Evolutionary conservation across 2,888 invertebrate genomes (phyloP).

Genomic region (Euzophera pinguis): DNA sequence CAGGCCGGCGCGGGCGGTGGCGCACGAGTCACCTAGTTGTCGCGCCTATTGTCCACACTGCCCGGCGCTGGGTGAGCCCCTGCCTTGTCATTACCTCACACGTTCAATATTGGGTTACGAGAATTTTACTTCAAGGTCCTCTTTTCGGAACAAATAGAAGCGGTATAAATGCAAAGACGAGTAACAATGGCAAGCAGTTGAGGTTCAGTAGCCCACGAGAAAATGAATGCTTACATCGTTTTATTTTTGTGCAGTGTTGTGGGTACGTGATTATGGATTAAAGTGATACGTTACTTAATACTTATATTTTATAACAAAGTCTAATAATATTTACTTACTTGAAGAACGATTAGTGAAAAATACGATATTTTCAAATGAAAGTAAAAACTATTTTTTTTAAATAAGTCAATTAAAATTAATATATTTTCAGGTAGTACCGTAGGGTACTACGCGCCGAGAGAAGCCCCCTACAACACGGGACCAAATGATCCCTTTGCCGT

Average conservation of each 20-base stretch:
- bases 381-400: no score
- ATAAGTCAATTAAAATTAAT: not conserved
- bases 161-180: constrained; percentile 74
- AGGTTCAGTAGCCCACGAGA: constrained; percentile 53
- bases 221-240: constrained; percentile 63
- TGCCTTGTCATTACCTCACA: constrained; percentile 70
- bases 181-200: constrained; percentile 67
- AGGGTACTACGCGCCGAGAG: constrained; percentile 58
- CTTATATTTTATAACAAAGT: not conserved
- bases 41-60: constrained; percentile 73
- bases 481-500: constrained; percentile 55
- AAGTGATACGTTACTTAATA: not conserved
- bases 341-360: no score
- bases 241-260: constrained; percentile 60
- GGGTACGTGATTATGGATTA: constrained; percentile 57
- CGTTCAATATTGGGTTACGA: constrained; percentile 79
- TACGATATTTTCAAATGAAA: no score
- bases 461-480: constrained; percentile 55
- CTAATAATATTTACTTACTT: no score
- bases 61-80: constrained; percentile 69
- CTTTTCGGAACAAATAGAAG: constrained; percentile 74
- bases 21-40: constrained; percentile 76
- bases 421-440: constrained; percentile 56
- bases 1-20: constrained; percentile 37
- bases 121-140: constrained; percentile 77